phyloP scores from a whole-genome alignment of 2,113 vertebrate genomes.

The Thinocorus orbignyianus region DNA sequence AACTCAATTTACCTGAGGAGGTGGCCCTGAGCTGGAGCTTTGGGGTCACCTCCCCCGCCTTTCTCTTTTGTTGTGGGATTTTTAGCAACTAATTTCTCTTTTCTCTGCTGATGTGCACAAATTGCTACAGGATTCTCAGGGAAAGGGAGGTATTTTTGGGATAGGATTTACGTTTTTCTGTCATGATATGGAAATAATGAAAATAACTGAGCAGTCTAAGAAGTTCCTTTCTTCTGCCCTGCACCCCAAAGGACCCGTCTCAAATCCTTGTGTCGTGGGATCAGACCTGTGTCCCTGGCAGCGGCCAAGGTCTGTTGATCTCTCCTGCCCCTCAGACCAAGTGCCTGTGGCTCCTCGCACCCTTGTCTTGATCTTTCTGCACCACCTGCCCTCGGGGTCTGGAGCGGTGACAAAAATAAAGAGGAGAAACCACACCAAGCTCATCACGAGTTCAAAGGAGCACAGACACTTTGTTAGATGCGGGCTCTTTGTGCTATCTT shows the following conservation, averaged over 20 bases:
- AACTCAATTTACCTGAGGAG: accelerated
- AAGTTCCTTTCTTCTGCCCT: accelerated
- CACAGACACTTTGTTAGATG: neutral
- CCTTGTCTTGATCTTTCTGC: neutral
- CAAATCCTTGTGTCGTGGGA: accelerated
- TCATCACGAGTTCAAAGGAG: conserved; percentile 42
- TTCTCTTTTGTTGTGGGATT: neutral
- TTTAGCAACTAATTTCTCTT: neutral
- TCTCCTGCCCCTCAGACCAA: neutral
- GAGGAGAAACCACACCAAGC: neutral
- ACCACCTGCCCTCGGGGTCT: neutral
- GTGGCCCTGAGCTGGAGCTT: neutral
- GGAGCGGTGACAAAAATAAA: conserved; percentile 1
- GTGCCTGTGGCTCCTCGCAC: neutral
- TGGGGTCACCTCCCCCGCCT: accelerated
- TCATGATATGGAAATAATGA: neutral
- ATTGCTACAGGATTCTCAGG: neutral
- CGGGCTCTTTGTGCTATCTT: conserved; percentile 40
- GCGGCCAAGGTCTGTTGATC: neutral
- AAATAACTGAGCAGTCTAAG: neutral
- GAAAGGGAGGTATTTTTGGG: neutral
- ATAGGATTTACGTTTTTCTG: neutral
- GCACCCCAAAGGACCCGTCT: accelerated
- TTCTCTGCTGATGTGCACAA: too few relatives aligned
- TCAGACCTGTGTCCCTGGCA: too few relatives aligned